Base-by-base conservation (phyloP, 1,140 invertebrate species). In the Pantala flavescens region DNA sequence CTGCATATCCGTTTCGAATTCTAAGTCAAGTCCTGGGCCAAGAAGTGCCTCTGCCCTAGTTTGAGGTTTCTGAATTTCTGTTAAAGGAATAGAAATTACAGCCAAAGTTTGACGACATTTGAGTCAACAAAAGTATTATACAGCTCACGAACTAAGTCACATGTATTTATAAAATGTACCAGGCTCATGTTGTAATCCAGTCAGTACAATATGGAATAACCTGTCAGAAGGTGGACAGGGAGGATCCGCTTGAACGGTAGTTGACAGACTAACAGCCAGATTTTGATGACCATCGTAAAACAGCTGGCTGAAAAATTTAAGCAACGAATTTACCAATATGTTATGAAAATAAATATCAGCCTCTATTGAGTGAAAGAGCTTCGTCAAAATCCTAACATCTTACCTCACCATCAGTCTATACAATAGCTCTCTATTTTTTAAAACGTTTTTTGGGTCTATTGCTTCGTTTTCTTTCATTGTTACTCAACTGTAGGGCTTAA, bases 191-290 rank as follows among this genome's bases (percentile, higher is more conserved):
- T 95, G 90, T 14, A 97, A 84, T 0, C 95, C 96, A n/a, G 93
- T 86, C 73, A 91, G 86, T 81, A 96, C 90, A 0, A 98, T 81
- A 80, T 96, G 91, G 14, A 96, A 84, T 0, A 99, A 82, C 79
- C 94, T 88, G 82, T 99, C 96, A 55, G 96, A 98, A 0, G 97
- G 97, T 14, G 97, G 94, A 82, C 96, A 98, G 24, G 94, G 89
- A 74, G 94, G 93, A 78, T 97, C 93, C 0, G 94, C 90, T 81
- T 96, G 93, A 0, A 95, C 89, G 24, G 90, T 82, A 74, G 89
- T 88, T 1, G 93, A 89, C 63, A 98, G 82, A 73, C 89, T 92
- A 0, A 94, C 89, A 0, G 96, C 97, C 42, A 98, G 83, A 24
- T 90, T 88, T 82, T 97, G 93, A 83, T 97, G 90, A 9, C 97